A percentile compares a stretch with the other conserved stretches of the same genome.
phyloP scores from a whole-genome alignment of 1,140 invertebrate species.

The Dinoponera quadriceps region DNA sequence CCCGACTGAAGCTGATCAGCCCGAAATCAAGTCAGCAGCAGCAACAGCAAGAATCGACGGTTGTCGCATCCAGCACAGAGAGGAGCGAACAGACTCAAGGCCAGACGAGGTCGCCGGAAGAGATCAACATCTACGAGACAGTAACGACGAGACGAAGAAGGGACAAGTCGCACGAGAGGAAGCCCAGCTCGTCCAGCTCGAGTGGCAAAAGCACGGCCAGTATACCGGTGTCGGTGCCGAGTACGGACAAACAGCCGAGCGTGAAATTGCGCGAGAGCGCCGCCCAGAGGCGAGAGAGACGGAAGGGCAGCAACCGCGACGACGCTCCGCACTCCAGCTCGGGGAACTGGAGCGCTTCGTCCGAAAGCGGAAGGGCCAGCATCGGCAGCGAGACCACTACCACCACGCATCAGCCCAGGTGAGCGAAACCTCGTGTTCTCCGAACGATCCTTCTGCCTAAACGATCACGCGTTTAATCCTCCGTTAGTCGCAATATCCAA shows the following conservation, averaged over 20 bases:
- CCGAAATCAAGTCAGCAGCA: conserved; percentile 84
- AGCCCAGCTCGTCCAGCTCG: conserved; percentile 90
- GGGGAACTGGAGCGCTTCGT: conserved; percentile 97
- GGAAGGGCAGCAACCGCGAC: conserved; percentile 85
- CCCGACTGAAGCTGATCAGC: conserved; percentile 90
- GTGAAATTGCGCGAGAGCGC: conserved; percentile 91
- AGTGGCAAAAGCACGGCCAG: conserved; percentile 85
- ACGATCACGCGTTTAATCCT: neutral
- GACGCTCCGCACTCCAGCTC: conserved; percentile 94
- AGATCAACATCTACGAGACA: conserved; percentile 88
- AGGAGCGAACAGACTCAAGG: conserved; percentile 73
- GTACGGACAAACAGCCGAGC: conserved; percentile 75
- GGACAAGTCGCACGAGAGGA: conserved; percentile 89
- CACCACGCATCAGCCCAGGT: conserved; percentile 90
- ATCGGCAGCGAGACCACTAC: conserved; percentile 93
- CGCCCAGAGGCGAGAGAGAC: conserved; percentile 87
- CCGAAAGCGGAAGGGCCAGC: conserved; percentile 94
- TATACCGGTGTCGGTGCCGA: conserved; percentile 85
- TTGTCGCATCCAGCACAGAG: conserved; percentile 77
- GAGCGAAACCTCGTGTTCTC: conserved; percentile 75
- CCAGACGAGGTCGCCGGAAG: conserved; percentile 85
- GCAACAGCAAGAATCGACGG: conserved; percentile 82
- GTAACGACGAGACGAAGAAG: conserved; percentile 87
- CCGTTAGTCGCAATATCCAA: too few species aligned
- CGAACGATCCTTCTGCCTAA: neutral